Conservation (phyloP, 2,797 vertebrate genomes). For the Toxotes lorentzi region DNA sequence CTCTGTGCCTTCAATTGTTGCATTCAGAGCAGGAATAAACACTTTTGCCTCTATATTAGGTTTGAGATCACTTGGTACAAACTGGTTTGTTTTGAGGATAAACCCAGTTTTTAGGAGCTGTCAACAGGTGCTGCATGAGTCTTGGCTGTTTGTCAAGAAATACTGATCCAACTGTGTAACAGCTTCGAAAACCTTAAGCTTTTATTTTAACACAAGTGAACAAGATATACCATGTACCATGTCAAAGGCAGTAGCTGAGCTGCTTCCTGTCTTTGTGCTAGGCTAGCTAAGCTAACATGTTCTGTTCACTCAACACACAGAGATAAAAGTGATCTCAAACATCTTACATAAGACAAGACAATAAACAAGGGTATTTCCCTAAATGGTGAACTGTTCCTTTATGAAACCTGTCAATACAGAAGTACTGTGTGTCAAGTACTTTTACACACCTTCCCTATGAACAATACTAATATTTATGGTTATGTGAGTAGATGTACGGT, state of each 20-base stretch:
- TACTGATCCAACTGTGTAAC: neutral
- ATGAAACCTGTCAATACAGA: neutral
- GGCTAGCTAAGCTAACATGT: neutral
- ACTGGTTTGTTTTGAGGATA: neutral
- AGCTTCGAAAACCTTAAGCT: neutral
- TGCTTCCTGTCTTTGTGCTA: constrained; percentile 1
- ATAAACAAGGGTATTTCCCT: constrained; percentile 42
- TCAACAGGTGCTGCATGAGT: neutral
- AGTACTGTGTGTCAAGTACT: neutral
- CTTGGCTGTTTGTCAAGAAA: neutral
- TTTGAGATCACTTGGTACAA: neutral
- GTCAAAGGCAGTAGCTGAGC: neutral
- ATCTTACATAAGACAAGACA: neutral
- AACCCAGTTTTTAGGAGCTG: neutral
- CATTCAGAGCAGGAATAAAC: no score
- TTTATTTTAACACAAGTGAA: neutral
- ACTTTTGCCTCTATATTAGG: no score
- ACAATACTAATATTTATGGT: neutral
- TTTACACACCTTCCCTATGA: neutral
- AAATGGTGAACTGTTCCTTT: constrained; percentile 33
- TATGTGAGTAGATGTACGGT: constrained; percentile 10
- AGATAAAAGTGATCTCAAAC: constrained; percentile 1
- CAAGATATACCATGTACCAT: neutral
- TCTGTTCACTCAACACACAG: constrained; percentile 9
- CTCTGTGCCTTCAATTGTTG: no score